Percentiles rank a stretch among this genome's conserved stretches.
Conservation (phyloP, 2,888 invertebrate species). For the Metellina segmentata region DNA sequence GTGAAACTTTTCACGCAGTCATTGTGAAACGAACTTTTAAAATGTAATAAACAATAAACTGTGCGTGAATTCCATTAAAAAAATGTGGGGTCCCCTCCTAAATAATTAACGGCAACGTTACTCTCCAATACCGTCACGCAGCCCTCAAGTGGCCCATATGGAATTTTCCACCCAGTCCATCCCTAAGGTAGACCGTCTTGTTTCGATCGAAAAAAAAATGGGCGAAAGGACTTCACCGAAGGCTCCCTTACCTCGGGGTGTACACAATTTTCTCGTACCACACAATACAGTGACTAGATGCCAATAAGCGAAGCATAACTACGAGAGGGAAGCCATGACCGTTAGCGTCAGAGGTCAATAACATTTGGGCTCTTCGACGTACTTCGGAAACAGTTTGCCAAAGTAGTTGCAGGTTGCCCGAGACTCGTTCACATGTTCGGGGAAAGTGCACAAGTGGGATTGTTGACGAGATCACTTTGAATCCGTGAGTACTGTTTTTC, state of each 20-base stretch:
- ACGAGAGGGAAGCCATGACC: constrained; percentile 60
- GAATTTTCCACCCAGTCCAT: too few relatives aligned
- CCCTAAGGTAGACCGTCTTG: too few relatives aligned
- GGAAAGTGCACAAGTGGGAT: constrained; percentile 12
- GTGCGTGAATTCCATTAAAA: not conserved
- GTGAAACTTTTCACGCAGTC: too few relatives aligned
- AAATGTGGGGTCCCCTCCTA: not conserved
- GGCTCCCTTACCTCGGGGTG: not conserved
- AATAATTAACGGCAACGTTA: not conserved
- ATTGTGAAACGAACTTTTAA: too few relatives aligned
- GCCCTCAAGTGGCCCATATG: too few relatives aligned
- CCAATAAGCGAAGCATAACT: constrained; percentile 8
- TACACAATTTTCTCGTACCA: not conserved
- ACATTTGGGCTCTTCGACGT: constrained; percentile 56
- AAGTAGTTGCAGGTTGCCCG: constrained; percentile 9
- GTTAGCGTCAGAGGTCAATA: constrained; percentile 73
- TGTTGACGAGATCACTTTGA: too few relatives aligned
- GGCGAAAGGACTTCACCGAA: constrained; percentile 17
- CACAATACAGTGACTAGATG: constrained; percentile 3
- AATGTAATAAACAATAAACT: not conserved
- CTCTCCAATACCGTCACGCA: too few relatives aligned
- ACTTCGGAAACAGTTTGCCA: constrained; percentile 45
- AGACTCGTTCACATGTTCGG: constrained; percentile 10
- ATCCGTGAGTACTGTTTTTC: too few relatives aligned
- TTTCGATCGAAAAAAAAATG: not conserved